These are phyloP conservation scores for Dendrocincla tyrannina DNA, from an alignment of 2,797 vertebrate genomes.

Conservation along the genomic window DNA sequence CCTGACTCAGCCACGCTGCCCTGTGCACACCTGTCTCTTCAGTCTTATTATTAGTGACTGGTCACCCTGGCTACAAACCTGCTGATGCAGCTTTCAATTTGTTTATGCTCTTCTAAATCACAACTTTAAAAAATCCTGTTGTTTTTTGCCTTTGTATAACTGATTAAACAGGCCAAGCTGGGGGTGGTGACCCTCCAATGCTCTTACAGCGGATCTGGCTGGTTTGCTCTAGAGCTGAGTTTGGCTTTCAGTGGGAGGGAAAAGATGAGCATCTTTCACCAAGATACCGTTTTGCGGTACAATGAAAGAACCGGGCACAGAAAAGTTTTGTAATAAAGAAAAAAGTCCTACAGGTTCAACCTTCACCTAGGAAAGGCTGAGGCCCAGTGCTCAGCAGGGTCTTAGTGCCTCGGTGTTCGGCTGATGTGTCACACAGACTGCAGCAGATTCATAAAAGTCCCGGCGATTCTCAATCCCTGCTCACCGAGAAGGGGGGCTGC, in stretches of 20 bases:
- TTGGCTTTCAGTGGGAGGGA: background rate
- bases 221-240: background rate
- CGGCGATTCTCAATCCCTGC: accelerated
- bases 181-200: accelerated
- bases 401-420: accelerated
- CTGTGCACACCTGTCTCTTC: accelerated
- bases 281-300: background rate
- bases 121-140: background rate
- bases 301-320: too few species aligned
- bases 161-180: background rate
- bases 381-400: accelerated
- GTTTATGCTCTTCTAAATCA: background rate
- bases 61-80: background rate
- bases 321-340: background rate
- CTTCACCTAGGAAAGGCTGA: background rate
- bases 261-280: background rate
- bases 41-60: background rate
- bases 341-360: background rate
- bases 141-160: accelerated
- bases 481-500: too few species aligned
- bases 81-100: background rate
- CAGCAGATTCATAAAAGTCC: background rate
- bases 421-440: accelerated
- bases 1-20: background rate
- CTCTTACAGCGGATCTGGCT: too few species aligned